These are phyloP conservation scores for Carlito syrichta DNA, from an alignment of 2,113 vertebrate genomes.

Conservation along the genomic window DNA sequence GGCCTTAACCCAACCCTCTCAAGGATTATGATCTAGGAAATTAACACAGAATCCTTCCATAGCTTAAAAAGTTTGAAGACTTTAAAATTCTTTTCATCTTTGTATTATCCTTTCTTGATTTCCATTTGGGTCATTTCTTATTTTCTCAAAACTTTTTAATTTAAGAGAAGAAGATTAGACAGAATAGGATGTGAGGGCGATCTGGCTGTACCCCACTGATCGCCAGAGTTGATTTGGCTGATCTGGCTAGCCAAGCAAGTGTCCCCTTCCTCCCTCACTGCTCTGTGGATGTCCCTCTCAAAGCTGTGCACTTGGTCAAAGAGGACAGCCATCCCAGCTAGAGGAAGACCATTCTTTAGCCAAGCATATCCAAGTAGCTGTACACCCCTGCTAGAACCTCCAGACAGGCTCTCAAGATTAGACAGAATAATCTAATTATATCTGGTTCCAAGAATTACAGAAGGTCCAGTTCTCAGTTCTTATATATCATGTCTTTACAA, in stretches of 20 bases:
- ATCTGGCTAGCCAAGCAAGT: no score
- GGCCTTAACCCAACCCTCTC: background rate
- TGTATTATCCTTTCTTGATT: background rate
- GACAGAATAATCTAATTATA: background rate
- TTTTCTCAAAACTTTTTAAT: slow-evolving; percentile 1
- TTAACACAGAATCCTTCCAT: background rate
- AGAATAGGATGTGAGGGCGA: no score
- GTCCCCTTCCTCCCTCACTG: no score
- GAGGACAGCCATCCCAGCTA: no score
- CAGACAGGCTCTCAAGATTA: no score
- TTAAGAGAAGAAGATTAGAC: background rate
- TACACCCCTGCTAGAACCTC: no score
- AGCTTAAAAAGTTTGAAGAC: background rate
- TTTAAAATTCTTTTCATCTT: background rate
- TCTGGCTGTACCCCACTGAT: no score
- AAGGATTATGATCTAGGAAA: background rate
- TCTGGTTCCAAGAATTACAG: background rate
- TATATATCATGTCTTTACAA: background rate
- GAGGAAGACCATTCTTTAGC: no score
- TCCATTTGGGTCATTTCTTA: background rate
- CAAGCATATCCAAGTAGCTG: no score
- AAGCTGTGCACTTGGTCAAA: no score
- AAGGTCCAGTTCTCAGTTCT: background rate
- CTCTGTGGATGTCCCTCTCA: no score
- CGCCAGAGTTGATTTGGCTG: no score